Evolutionary conservation across 1,140 invertebrate genomes (phyloP).

Genomic region (Dolichoris vasculosae): DNA sequence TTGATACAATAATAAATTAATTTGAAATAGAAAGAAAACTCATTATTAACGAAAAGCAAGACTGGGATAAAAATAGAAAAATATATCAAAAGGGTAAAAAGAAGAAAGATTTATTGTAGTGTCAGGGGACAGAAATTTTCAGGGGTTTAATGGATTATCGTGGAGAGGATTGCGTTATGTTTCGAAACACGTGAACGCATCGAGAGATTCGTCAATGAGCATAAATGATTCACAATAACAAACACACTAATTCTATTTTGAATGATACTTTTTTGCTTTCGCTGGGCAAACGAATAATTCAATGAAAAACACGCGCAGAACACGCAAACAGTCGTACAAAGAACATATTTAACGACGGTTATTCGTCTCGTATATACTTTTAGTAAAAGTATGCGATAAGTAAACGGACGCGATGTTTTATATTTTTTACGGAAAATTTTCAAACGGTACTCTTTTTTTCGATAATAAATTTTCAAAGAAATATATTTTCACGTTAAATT

Average conservation of each 20-base stretch:
- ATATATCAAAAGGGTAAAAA: background rate
- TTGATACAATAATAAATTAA: background rate
- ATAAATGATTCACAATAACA: background rate
- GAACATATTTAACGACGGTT: too few species aligned
- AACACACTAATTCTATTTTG: background rate
- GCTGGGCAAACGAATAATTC: background rate
- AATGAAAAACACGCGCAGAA: background rate
- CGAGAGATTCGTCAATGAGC: background rate
- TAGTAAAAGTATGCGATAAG: too few species aligned
- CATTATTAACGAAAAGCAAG: background rate
- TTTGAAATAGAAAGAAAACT: background rate
- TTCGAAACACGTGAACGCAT: background rate
- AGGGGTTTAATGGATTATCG: slow-evolving; percentile 6
- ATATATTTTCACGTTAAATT: too few species aligned
- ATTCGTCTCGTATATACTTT: too few species aligned
- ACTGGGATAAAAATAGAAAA: background rate
- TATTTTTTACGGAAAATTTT: too few species aligned
- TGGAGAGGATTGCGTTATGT: background rate
- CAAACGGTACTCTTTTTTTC: too few species aligned
- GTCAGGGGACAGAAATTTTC: background rate
- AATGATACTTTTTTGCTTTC: background rate
- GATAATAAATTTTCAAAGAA: too few species aligned
- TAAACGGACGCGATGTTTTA: too few species aligned
- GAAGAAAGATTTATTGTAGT: slow-evolving; percentile 9
- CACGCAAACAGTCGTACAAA: too few species aligned